Evolutionary conservation across 2,888 invertebrate species (phyloP), one percentile per base, ranked within the genome.

Genomic region (Alsophila aescularia): DNA sequence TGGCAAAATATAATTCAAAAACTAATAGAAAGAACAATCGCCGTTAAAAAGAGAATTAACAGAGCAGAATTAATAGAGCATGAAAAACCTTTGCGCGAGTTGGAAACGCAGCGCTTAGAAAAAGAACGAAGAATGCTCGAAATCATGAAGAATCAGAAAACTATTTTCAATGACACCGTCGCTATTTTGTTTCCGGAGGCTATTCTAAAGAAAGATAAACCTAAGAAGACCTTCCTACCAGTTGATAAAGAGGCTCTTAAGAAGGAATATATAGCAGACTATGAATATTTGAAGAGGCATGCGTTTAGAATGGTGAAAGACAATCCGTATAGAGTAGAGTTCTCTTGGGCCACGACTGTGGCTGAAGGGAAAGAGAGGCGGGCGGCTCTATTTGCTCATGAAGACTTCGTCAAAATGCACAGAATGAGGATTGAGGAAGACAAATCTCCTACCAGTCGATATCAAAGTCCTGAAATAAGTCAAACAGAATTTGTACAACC

Each of bases 151-250:
- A 90, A 92, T 60, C 93, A 93, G 57, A 92, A 93, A 59, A 86
- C 85, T 4, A 93, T 95, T 62, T 96, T 96, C 67, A 93, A 94
- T 62, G 94, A 95, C 32, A 93, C 94, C 0, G 92, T 95, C 0
- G 92, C 92, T 7, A 92, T 92, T 56, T 75, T 94, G 10, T 94
- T 95, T 66, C 94, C 94, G 0, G 93, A 94, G 70, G 93, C 93
- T 24, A 85, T 93, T 29, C 90, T 91, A 63, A 90, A 90, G 61
- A 81, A 85, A 62, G 83, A 83, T 13, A 81, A 83, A 61, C 72
- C 80, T 2, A 85, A 88, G 41, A 86, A 86, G 21, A 87, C 92
- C 50, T 76, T 92, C 10, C 78, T 93, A 0, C 72, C 89, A 1
- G 87, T 90, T 9, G 77, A 91, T 21, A 88, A 88, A 43, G 81